A percentile compares a stretch with the other conserved stretches of the same genome.
Conservation (phyloP, 2,888 invertebrate species). For the Druceiella hillmani region DNA sequence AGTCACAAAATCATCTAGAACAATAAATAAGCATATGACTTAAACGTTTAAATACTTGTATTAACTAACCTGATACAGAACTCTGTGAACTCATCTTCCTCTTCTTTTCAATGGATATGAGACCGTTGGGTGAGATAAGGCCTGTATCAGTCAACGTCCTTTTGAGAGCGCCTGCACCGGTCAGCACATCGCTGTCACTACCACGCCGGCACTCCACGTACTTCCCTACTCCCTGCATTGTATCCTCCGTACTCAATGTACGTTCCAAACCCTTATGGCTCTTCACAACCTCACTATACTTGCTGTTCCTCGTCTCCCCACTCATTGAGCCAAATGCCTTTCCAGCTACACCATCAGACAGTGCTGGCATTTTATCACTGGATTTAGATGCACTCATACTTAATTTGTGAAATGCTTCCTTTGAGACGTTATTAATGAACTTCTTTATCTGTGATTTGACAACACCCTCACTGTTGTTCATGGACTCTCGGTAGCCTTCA, state of each 20-base stretch:
- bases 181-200: slow-evolving; percentile 7
- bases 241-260: slow-evolving; percentile 36
- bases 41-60: too few species aligned
- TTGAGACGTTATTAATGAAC: too few species aligned
- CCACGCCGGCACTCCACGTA: slow-evolving; percentile 14
- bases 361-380: slow-evolving; percentile 39
- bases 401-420: too few species aligned
- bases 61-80: slow-evolving; percentile 48
- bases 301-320: too few species aligned
- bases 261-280: slow-evolving; percentile 37
- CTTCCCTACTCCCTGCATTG: slow-evolving; percentile 24
- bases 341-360: slow-evolving; percentile 37
- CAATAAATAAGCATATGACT: too few species aligned
- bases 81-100: slow-evolving; percentile 57
- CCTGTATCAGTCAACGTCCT: slow-evolving; percentile 3
- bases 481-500: slow-evolving; percentile 47
- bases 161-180: slow-evolving; percentile 4
- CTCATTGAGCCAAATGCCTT: slow-evolving; percentile 40
- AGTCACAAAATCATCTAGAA: too few species aligned
- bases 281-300: slow-evolving; percentile 38
- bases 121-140: slow-evolving; percentile 50
- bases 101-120: slow-evolving; percentile 58
- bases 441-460: neutral
- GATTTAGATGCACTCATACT: too few species aligned
- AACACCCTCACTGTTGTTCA: slow-evolving; percentile 35